Conservation (phyloP, 2,888 invertebrate genomes). For the Rotaria macrura region DNA sequence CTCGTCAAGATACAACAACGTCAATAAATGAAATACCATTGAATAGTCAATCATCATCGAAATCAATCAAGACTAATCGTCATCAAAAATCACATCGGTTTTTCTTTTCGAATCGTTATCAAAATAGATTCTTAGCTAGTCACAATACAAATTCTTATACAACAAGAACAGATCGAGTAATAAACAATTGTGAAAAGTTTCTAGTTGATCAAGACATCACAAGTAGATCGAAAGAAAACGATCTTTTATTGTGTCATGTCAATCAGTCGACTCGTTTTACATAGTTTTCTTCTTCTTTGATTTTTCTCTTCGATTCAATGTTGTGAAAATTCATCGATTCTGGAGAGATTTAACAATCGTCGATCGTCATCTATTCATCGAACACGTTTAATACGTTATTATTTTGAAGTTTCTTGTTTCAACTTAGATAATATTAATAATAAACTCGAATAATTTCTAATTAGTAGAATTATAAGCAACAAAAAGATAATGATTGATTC, state of each 20-base stretch:
- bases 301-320: too few relatives aligned
- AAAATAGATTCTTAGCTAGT: neutral
- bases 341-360: too few relatives aligned
- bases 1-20: neutral
- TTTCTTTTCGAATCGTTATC: neutral
- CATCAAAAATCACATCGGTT: neutral
- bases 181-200: slow-evolving; percentile 6
- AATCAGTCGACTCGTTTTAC: neutral
- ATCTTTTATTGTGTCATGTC: neutral
- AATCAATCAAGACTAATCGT: neutral
- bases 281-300: neutral
- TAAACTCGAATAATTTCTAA: too few relatives aligned
- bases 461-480: too few relatives aligned
- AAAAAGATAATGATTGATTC: too few relatives aligned
- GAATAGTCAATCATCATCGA: neutral
- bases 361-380: too few relatives aligned
- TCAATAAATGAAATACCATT: neutral
- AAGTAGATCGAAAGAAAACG: neutral
- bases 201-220: neutral
- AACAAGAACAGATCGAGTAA: neutral
- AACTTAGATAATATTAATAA: too few relatives aligned
- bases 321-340: too few relatives aligned
- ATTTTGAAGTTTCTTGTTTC: too few relatives aligned
- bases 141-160: neutral
- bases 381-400: too few relatives aligned